These are phyloP conservation scores for Teinopalpus imperialis DNA, from an alignment of 2,888 invertebrate genomes.

Conservation along the genomic window DNA sequence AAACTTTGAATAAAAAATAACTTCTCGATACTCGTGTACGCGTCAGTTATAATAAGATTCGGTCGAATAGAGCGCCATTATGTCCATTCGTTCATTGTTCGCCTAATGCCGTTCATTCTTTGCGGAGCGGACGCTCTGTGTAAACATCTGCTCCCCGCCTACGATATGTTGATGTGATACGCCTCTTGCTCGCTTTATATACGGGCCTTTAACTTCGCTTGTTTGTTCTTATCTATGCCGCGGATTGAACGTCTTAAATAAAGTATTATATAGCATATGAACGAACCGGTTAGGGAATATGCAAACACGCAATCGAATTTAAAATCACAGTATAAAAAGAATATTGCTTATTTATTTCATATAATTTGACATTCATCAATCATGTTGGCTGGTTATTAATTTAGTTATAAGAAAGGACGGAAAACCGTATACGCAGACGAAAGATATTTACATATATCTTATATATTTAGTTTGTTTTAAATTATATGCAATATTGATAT, in stretches of 20 bases:
- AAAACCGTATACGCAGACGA: too few species aligned
- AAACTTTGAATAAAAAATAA: slow-evolving; percentile 12
- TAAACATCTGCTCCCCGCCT: slow-evolving; percentile 68
- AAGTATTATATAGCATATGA: too few species aligned
- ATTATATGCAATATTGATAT: too few species aligned
- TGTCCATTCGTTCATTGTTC: slow-evolving; percentile 53
- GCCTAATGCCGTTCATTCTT: slow-evolving; percentile 57
- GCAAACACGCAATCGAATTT: too few species aligned
- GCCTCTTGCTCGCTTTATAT: slow-evolving; percentile 28
- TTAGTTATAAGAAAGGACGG: too few species aligned
- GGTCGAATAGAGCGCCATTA: slow-evolving; percentile 56
- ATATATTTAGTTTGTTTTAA: too few species aligned
- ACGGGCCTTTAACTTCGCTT: slow-evolving; percentile 24
- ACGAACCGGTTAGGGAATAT: too few species aligned
- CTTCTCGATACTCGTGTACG: slow-evolving; percentile 37
- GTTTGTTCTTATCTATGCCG: slow-evolving; percentile 35
- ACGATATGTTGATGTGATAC: slow-evolving; percentile 36
- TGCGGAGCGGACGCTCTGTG: slow-evolving; percentile 34
- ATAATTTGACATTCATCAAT: too few species aligned
- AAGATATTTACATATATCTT: too few species aligned
- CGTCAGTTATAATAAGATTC: slow-evolving; percentile 68
- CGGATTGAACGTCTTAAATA: slow-evolving; percentile 31
- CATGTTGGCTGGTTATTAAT: too few species aligned
- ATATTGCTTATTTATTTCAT: too few species aligned
- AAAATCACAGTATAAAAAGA: too few species aligned